Conservation (phyloP, 1,140 invertebrate species). For the Periplaneta americana region DNA sequence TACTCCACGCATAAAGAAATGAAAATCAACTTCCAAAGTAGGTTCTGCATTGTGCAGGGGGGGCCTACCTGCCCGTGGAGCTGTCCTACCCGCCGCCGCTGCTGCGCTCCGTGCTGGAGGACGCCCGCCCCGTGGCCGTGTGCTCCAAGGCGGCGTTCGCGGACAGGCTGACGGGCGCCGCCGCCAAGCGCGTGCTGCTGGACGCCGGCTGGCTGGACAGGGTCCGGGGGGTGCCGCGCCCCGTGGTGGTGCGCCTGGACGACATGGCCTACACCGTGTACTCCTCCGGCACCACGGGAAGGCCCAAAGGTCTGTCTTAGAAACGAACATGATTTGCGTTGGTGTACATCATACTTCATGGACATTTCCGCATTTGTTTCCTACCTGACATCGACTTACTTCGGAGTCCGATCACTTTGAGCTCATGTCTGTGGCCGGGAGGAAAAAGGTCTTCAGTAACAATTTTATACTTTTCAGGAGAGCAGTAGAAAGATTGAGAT, state of each 20-base stretch:
- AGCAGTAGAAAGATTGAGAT: too few relatives aligned
- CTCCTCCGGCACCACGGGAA: constrained; percentile 49
- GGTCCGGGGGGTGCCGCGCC: neutral
- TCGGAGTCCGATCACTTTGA: too few relatives aligned
- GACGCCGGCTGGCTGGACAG: constrained; percentile 22
- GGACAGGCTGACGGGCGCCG: neutral
- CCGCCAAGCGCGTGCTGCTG: constrained; percentile 10
- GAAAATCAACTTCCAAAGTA: too few relatives aligned
- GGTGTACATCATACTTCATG: too few relatives aligned
- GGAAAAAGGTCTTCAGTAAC: too few relatives aligned
- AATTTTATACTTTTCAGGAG: too few relatives aligned
- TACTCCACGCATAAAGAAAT: too few relatives aligned
- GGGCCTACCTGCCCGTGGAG: constrained; percentile 31
- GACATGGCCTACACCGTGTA: constrained; percentile 45
- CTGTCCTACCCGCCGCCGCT: constrained; percentile 36
- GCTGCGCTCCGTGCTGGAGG: constrained; percentile 24
- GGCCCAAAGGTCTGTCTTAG: constrained; percentile 43
- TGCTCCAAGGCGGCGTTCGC: constrained; percentile 23
- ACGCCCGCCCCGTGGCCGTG: constrained; percentile 22
- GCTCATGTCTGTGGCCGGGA: too few relatives aligned
- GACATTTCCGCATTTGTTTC: too few relatives aligned
- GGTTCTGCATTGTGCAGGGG: constrained; percentile 25
- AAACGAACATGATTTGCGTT: neutral
- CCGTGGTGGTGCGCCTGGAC: constrained; percentile 20
- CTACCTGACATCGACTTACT: too few relatives aligned